Evolutionary conservation across 1,140 invertebrate genomes (phyloP).

Genomic region (Pantala flavescens): DNA sequence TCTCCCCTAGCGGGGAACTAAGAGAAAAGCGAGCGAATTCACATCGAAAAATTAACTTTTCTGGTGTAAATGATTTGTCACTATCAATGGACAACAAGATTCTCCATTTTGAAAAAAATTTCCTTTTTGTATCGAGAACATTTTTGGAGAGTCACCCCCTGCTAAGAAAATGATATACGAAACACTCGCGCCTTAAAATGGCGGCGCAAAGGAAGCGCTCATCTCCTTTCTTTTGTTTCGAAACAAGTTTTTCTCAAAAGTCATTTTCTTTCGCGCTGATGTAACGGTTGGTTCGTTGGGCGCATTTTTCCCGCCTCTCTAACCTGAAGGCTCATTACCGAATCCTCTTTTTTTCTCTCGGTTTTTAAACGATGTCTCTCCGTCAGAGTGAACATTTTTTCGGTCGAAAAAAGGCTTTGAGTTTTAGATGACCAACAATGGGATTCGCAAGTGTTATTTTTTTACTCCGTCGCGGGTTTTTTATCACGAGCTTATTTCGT

Average conservation of each 20-base stretch:
- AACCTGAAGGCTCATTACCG: conserved; percentile 4
- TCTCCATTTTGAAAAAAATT: neutral
- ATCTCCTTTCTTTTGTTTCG: neutral
- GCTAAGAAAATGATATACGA: neutral
- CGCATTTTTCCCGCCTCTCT: neutral
- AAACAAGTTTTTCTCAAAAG: neutral
- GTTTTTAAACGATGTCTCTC: too few relatives aligned
- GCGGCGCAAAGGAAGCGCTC: neutral
- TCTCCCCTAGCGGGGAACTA: too few relatives aligned
- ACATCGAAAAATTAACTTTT: neutral
- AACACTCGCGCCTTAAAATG: neutral
- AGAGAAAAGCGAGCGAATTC: too few relatives aligned
- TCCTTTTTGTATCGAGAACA: neutral
- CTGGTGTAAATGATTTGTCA: neutral
- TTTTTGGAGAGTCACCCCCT: neutral
- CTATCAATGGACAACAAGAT: neutral
- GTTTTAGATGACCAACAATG: too few relatives aligned
- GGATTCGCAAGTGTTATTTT: too few relatives aligned
- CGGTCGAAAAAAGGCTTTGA: too few relatives aligned
- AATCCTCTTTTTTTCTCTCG: neutral
- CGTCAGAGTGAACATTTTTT: too few relatives aligned
- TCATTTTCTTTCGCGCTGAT: neutral
- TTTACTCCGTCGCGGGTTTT: too few relatives aligned
- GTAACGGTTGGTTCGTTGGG: neutral
- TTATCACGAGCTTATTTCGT: too few relatives aligned